phyloP scores from a whole-genome alignment of 2,113 vertebrate species.

The Periophthalmodon schlosseri region DNA sequence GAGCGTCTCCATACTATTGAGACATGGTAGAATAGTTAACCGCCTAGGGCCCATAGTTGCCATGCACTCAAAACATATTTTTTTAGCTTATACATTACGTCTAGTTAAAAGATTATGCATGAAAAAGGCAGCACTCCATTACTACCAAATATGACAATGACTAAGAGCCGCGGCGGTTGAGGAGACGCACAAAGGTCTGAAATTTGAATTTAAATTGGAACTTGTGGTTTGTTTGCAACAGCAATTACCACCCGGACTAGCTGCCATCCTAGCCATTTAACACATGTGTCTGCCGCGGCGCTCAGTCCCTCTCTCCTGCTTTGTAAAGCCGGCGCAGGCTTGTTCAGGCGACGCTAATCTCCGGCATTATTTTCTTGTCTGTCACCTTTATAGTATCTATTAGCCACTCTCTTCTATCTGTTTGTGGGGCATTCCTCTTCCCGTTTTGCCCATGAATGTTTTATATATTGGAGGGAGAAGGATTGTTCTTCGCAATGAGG shows the following conservation, averaged over 20 bases:
- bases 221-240: conserved; percentile 52
- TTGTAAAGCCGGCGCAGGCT: conserved; percentile 58
- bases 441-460: conserved; percentile 84
- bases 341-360: conserved; percentile 71
- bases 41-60: not conserved
- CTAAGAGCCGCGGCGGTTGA: not conserved
- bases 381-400: conserved; percentile 77
- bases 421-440: conserved; percentile 77
- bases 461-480: conserved; percentile 92
- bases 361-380: conserved; percentile 79
- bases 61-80: not conserved
- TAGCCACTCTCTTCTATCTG: conserved; percentile 77
- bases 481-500: conserved; percentile 91
- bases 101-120: not conserved
- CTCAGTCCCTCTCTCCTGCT: conserved; percentile 50
- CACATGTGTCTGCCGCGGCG: conserved; percentile 58
- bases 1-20: not conserved
- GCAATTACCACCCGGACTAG: conserved; percentile 61
- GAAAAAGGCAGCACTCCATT: not conserved
- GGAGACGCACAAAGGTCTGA: conserved; percentile 13
- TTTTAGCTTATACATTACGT: too few species aligned
- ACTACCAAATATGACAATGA: conserved; percentile 20
- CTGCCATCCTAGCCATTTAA: conserved; percentile 66
- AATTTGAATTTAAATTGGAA: conserved; percentile 44
- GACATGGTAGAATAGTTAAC: not conserved